Conservation (phyloP, 2,113 vertebrate species). For the Ictalurus punctatus region DNA sequence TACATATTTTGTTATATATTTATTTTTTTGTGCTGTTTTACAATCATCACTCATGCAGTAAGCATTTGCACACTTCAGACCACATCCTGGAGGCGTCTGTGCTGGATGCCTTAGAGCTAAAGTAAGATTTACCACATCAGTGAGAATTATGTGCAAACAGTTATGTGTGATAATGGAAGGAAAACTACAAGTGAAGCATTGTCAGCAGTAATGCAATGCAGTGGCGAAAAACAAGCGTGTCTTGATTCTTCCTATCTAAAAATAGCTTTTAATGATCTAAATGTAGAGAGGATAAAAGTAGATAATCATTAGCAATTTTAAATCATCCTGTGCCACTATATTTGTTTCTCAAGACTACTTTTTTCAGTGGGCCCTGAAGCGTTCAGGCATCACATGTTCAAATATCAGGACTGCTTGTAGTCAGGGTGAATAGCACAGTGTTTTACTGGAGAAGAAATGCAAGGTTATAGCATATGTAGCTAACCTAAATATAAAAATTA, state of each 20-base stretch:
- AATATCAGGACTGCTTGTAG: not conserved
- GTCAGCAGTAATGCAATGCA: no score
- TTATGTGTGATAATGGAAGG: no score
- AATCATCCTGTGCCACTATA: no score
- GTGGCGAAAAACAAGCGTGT: not conserved
- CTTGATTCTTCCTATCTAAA: no score
- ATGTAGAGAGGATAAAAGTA: no score
- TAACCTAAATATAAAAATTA: not conserved
- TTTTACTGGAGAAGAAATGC: not conserved
- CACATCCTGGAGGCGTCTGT: not conserved
- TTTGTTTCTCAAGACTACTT: no score
- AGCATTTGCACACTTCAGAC: not conserved
- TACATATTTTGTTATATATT: no score
- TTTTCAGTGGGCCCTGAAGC: not conserved
- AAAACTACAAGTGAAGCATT: no score
- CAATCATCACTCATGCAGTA: not conserved
- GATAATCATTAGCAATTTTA: not conserved
- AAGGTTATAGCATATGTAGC: not conserved
- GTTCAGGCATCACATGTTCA: not conserved
- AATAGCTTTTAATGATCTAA: no score
- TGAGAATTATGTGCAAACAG: no score
- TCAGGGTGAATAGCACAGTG: not conserved
- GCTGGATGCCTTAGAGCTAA: no score
- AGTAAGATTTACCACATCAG: no score
- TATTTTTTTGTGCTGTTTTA: not conserved